Base-by-base conservation (phyloP, 2,888 invertebrate species). In the Myopa testacea region DNA sequence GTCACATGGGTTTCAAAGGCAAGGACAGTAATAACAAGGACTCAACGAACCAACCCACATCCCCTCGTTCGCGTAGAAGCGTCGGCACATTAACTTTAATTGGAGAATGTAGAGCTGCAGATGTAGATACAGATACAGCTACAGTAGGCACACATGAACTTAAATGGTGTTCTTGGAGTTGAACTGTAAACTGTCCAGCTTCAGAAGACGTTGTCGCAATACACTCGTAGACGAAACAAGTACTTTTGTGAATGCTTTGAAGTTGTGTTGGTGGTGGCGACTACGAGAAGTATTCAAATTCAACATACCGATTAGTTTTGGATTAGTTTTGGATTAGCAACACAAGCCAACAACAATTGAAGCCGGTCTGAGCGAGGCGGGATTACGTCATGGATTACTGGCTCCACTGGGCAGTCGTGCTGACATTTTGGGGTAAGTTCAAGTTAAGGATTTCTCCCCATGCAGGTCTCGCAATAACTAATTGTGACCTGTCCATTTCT, bases 391-490 rank as follows among this genome's bases (percentile, higher is more conserved):
- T 72, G 72, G 60, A 72, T 72, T 72, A 72, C 58, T 72, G 72
- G 72, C 72, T 72, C 40, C 37, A 16, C 19, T 40, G 37, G 58
- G 8, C 26, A 45, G 10, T 72, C 6, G 60, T 72, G 38, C 60
- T 72, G n/a, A 38, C 37, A 40, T n/a, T 72, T 72, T n/a, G 38
- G 40, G 74, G 74, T 74, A 52, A 74, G 74, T 74, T 74, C 26
- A 50, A 37, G n/a, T 5, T 55, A 55, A 10, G 10, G 3, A 45
- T 10, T 45, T 10, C 45, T 45, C 4, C 45, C 10, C 2, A 45
- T 45, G 6, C 10, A 45, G 6, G 45, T 10, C 10, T 45, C 45
- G 10, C 45, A 6, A 45, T 8, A 45, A 45, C 45, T 45, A 2
- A 45, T 45, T 45, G 45, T 10, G 7, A 45, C 45, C 26, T 26